phyloP scores from a whole-genome alignment of 1,140 invertebrate genomes.

The Coptotermes formosanus region DNA sequence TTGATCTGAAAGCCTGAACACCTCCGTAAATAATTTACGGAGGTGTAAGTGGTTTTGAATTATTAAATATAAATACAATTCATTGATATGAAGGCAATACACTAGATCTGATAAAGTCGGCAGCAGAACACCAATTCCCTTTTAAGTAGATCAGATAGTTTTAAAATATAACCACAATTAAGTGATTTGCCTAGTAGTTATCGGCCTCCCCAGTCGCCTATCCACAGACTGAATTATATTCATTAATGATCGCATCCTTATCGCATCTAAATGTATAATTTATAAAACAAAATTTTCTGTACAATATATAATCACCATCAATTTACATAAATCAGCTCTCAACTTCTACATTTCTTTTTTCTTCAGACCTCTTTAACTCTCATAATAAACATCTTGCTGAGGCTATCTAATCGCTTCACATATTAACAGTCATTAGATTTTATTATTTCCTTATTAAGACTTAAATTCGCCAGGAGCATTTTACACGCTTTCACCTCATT shows the following conservation, averaged over 20 bases:
- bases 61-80: too few relatives aligned
- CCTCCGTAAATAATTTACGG: too few relatives aligned
- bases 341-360: background rate
- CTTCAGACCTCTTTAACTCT: background rate
- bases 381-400: background rate
- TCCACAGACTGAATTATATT: background rate
- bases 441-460: background rate
- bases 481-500: background rate
- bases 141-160: background rate
- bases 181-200: background rate
- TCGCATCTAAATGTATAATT: constrained; percentile 27
- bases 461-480: background rate
- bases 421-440: background rate
- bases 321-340: constrained; percentile 22
- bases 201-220: background rate
- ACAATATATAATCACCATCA: constrained; percentile 21
- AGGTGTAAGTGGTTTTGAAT: too few relatives aligned
- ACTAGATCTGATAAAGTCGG: background rate
- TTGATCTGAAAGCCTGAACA: too few relatives aligned
- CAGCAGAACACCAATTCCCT: background rate
- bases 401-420: background rate
- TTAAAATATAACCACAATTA: background rate
- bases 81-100: background rate
- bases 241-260: background rate
- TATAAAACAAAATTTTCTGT: constrained; percentile 23